phyloP scores from a whole-genome alignment of 2,888 invertebrate species.

The Ornithoptera priamus region DNA sequence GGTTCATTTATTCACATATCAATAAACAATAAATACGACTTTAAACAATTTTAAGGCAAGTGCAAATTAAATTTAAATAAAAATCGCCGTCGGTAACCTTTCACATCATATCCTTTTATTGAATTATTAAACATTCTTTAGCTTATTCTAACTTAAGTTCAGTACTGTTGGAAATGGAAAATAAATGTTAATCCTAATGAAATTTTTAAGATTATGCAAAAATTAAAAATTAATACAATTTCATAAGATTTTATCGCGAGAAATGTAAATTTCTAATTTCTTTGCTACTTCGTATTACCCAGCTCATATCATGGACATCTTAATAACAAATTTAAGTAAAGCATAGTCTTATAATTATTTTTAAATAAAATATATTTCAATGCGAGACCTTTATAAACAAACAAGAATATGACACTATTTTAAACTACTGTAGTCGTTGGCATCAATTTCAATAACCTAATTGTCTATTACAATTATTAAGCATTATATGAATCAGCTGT shows the following conservation, averaged over 20 bases:
- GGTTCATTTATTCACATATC: background rate
- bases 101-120: background rate
- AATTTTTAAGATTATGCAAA: no score
- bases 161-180: background rate
- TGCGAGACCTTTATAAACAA: background rate
- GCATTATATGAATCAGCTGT: conserved; percentile 51
- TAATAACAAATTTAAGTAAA: background rate
- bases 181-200: no score
- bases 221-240: no score
- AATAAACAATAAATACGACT: background rate
- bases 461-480: conserved; percentile 10
- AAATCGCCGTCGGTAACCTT: background rate
- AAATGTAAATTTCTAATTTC: no score
- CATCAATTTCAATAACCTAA: conserved; percentile 20
- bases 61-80: background rate
- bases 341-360: background rate
- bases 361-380: background rate
- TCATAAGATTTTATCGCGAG: no score
- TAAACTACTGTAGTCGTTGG: conserved; percentile 24
- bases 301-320: background rate
- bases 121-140: background rate
- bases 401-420: conserved; percentile 28
- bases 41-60: background rate
- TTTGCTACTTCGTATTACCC: no score
- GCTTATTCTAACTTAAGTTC: background rate